phyloP scores from a whole-genome alignment of 1,140 invertebrate species.

The Hylyphantes graminicola region DNA sequence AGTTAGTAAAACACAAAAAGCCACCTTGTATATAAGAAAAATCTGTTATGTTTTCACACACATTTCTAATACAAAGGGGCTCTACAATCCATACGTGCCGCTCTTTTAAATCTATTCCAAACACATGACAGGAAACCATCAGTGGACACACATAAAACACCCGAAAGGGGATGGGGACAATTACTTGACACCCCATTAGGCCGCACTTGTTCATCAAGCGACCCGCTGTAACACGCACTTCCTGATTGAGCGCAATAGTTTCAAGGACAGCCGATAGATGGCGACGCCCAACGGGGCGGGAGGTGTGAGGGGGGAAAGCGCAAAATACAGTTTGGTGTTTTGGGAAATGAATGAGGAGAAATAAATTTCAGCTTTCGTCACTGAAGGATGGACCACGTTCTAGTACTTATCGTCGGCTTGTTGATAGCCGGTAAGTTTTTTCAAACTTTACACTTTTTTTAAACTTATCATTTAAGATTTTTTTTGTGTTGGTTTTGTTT shows the following conservation, averaged over 20 bases:
- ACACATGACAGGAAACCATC: slow-evolving; percentile 41
- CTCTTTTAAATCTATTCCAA: neutral
- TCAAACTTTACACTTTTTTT: too few species aligned
- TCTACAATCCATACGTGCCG: too few species aligned
- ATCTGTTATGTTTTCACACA: too few species aligned
- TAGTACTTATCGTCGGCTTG: slow-evolving; percentile 21
- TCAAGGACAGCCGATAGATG: slow-evolving; percentile 15
- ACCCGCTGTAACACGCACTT: slow-evolving; percentile 30
- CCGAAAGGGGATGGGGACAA: neutral
- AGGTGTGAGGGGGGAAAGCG: neutral
- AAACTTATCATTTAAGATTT: too few species aligned
- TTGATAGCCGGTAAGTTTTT: slow-evolving; percentile 14
- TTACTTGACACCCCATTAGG: slow-evolving; percentile 21
- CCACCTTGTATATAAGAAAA: too few species aligned
- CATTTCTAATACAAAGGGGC: too few species aligned
- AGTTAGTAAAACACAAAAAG: too few species aligned
- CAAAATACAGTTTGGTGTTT: slow-evolving; percentile 22
- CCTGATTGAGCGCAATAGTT: slow-evolving; percentile 16
- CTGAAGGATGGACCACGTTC: slow-evolving; percentile 21
- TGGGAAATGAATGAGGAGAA: slow-evolving; percentile 30
- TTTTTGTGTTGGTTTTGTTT: too few species aligned
- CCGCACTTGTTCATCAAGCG: neutral
- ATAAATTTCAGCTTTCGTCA: slow-evolving; percentile 10
- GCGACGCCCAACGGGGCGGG: neutral
- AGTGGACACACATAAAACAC: neutral